A percentile compares a stretch with the other conserved stretches of the same genome.
Evolutionary conservation across 2,797 vertebrate genomes (phyloP).

Genomic region (Clarias platycephalus): DNA sequence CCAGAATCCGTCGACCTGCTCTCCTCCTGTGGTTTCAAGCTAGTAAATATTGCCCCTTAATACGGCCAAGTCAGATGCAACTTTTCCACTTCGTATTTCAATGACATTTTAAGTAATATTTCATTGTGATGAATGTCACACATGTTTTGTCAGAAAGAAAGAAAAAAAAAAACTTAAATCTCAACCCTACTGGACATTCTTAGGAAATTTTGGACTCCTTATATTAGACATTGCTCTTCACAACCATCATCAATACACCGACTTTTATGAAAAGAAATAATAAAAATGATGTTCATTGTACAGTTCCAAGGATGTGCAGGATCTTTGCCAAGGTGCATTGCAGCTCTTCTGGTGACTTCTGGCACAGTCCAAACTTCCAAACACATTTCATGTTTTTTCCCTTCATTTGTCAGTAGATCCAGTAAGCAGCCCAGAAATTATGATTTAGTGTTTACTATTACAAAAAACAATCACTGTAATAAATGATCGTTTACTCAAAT

Average conservation of each 20-base stretch:
- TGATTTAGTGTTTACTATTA: background rate
- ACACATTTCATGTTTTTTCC: background rate
- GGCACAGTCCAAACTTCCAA: background rate
- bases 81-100: background rate
- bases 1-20: background rate
- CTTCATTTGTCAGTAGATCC: background rate
- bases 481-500: background rate
- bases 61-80: background rate
- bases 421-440: background rate
- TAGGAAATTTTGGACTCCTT: background rate
- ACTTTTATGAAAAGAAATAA: background rate
- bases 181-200: background rate
- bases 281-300: background rate
- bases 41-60: background rate
- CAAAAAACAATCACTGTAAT: background rate
- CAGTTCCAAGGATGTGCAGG: background rate
- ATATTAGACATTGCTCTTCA: background rate
- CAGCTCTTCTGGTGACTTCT: background rate
- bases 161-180: background rate
- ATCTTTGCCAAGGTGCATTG: background rate
- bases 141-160: background rate
- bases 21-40: background rate
- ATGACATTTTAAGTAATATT: background rate
- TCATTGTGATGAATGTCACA: too few relatives aligned
- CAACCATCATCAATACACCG: background rate